Conservation (phyloP, 2,113 vertebrate genomes). For the Saccopteryx leptura region DNA sequence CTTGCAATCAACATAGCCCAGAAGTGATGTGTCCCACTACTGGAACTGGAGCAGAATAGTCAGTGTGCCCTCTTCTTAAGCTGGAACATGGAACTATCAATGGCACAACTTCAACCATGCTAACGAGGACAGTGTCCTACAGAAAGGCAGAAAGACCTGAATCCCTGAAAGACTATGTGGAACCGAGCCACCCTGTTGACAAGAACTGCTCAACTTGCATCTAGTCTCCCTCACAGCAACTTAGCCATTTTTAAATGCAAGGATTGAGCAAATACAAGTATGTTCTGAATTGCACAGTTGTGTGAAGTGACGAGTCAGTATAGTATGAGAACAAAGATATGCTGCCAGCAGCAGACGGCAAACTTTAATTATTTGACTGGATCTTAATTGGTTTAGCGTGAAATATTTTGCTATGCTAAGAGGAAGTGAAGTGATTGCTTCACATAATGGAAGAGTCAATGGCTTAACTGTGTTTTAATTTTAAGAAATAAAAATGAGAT, state of each 20-base stretch:
- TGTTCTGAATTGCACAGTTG: neutral
- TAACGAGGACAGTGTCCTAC: neutral
- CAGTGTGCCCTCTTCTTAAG: neutral
- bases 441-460: neutral
- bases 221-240: neutral
- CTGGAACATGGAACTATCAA: neutral
- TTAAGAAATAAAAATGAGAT: neutral
- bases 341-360: neutral
- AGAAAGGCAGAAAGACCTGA: neutral
- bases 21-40: neutral
- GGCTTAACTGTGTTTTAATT: neutral
- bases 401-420: neutral
- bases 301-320: neutral
- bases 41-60: neutral
- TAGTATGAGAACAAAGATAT: neutral
- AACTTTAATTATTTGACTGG: constrained; percentile 25
- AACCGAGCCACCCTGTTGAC: neutral
- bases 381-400: constrained; percentile 36
- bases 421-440: neutral
- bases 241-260: neutral
- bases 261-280: neutral
- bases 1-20: neutral
- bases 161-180: neutral
- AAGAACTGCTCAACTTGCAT: neutral
- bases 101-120: neutral